phyloP scores from a whole-genome alignment of 2,888 invertebrate species.

The Cryptus viduatorius region DNA sequence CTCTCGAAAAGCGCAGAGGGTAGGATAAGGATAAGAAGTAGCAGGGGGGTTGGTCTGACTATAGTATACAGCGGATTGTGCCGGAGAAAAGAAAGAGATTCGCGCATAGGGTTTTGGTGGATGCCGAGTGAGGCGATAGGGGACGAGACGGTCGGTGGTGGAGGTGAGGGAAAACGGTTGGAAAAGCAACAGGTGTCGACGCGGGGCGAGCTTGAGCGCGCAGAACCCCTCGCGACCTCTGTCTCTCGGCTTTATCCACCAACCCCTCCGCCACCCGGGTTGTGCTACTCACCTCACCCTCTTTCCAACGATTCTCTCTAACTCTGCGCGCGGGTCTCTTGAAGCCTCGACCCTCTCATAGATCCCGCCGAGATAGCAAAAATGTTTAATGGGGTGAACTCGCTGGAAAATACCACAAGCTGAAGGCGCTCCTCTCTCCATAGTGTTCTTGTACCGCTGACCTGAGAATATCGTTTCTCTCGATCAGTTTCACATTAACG shows the following conservation, averaged over 20 bases:
- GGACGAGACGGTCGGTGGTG: slow-evolving; percentile 58
- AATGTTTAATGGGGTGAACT: slow-evolving; percentile 85
- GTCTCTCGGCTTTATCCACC: slow-evolving; percentile 64
- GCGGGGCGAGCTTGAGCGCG: slow-evolving; percentile 80
- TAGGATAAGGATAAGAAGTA: slow-evolving; percentile 60
- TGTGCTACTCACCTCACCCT: slow-evolving; percentile 57
- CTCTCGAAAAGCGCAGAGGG: slow-evolving; percentile 43
- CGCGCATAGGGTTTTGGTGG: slow-evolving; percentile 27
- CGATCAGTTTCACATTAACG: slow-evolving; percentile 82
- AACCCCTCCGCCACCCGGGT: slow-evolving; percentile 49
- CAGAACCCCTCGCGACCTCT: slow-evolving; percentile 69
- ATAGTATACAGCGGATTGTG: slow-evolving; percentile 40
- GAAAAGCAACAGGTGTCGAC: slow-evolving; percentile 84
- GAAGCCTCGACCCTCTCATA: slow-evolving; percentile 73
- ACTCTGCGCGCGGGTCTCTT: slow-evolving; percentile 61
- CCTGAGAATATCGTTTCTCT: slow-evolving; percentile 79
- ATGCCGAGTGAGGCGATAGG: slow-evolving; percentile 43
- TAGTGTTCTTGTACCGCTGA: slow-evolving; percentile 69
- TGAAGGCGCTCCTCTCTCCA: slow-evolving; percentile 63
- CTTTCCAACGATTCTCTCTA: slow-evolving; percentile 55
- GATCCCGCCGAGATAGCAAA: slow-evolving; percentile 82
- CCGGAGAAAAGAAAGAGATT: slow-evolving; percentile 51
- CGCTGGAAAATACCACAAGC: slow-evolving; percentile 82
- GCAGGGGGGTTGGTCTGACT: background rate
- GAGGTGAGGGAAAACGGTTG: slow-evolving; percentile 76